phyloP scores from a whole-genome alignment of 2,888 invertebrate species.

The Synanthedon andrenaeformis region DNA sequence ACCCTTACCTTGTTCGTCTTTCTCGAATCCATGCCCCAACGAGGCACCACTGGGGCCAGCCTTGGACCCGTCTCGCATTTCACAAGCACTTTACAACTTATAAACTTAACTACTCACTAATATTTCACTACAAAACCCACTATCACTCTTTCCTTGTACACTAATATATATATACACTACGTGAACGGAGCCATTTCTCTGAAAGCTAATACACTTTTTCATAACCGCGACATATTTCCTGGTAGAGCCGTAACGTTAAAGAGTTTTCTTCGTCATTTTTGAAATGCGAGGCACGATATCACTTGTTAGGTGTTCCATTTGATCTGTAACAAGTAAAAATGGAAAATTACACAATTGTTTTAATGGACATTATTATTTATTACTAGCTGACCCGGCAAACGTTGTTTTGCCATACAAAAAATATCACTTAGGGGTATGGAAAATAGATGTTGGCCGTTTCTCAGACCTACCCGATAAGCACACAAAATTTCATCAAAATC shows the following conservation, averaged over 20 bases:
- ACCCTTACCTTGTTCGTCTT: constrained; percentile 40
- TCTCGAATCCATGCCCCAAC: constrained; percentile 39
- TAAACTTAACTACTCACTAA: constrained; percentile 16
- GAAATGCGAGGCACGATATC: not conserved
- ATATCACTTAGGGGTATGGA: no score
- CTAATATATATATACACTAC: constrained; percentile 7
- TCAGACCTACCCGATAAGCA: no score
- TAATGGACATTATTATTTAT: not conserved
- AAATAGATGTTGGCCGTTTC: no score
- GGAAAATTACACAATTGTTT: not conserved
- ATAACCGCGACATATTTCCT: not conserved
- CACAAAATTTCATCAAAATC: no score
- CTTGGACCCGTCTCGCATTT: constrained; percentile 59
- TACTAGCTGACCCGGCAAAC: no score
- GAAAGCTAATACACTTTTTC: not conserved
- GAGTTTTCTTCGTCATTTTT: not conserved
- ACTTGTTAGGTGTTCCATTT: not conserved
- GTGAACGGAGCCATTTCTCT: constrained; percentile 17
- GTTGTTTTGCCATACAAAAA: no score
- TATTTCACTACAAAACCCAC: constrained; percentile 10
- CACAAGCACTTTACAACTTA: constrained; percentile 35
- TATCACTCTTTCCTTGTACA: not conserved
- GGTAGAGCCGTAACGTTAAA: not conserved
- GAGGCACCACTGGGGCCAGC: constrained; percentile 54
- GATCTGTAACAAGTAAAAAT: not conserved